Conservation (phyloP, 2,888 invertebrate genomes). For the Chalcosyrphus nemorum region DNA sequence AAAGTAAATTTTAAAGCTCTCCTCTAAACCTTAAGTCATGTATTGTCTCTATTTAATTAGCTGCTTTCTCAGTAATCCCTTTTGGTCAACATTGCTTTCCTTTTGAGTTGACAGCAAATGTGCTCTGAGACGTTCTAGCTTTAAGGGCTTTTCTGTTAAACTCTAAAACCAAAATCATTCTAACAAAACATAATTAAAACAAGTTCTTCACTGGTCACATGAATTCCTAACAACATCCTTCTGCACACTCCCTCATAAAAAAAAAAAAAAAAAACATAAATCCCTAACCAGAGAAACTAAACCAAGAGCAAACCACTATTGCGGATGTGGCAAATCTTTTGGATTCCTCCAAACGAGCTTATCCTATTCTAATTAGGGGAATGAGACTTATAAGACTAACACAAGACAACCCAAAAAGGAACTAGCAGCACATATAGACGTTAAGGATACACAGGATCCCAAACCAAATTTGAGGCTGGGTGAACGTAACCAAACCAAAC, state of each 20-base stretch:
- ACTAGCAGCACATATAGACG: too few relatives aligned
- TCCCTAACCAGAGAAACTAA: slow-evolving; percentile 48
- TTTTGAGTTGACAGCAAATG: background rate
- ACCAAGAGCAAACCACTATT: slow-evolving; percentile 54
- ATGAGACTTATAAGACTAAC: slow-evolving; percentile 24
- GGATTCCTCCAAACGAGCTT: slow-evolving; percentile 66
- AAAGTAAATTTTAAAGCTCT: too few relatives aligned
- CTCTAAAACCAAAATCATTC: background rate
- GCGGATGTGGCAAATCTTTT: slow-evolving; percentile 70
- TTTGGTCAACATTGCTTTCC: background rate
- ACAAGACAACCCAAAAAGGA: background rate
- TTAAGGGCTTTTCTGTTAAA: background rate
- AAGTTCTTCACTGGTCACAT: slow-evolving; percentile 2
- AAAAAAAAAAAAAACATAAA: slow-evolving; percentile 23
- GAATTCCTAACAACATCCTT: background rate
- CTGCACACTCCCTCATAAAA: background rate
- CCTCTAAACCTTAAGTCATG: too few relatives aligned
- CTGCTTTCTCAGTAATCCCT: background rate
- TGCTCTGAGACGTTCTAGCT: background rate
- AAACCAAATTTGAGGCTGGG: slow-evolving; percentile 28
- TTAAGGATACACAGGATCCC: slow-evolving; percentile 18
- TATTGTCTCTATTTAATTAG: too few relatives aligned
- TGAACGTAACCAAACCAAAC: too few relatives aligned
- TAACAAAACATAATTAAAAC: slow-evolving; percentile 12
- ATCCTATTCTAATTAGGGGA: slow-evolving; percentile 70